Evolutionary conservation across 2,888 invertebrate genomes (phyloP), one percentile per base, ranked within the genome.

Genomic region (Cataglyphis livida): DNA sequence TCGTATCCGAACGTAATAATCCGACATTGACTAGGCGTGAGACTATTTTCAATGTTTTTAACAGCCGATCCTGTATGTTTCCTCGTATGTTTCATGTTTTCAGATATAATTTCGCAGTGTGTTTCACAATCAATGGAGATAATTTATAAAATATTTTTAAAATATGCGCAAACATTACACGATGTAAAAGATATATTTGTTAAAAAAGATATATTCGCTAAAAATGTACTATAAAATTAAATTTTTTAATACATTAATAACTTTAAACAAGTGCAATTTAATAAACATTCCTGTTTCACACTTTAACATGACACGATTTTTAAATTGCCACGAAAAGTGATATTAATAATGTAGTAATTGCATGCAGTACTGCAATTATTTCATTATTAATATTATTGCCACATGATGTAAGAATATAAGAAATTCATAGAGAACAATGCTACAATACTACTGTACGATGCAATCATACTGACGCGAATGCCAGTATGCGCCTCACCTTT

Each of bases 1-100:
- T 87, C 74, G 68, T 85, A 85, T 84, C 75, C 84, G 35, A 85
- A 86, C 86, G 84, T 88, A 88, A 88, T 90, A 85, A 89, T 89
- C 84, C 75, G 81, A 84, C 65, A 82, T 88, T 83, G 85, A 89
- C 85, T 88, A 88, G 85, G 64, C 85, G 82, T 83, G 85, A 84
- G 85, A 83, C 76, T 59, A 84, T 79, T 84, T 32, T 70, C 73
- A 73, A 70, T 48, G 51, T 48, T 76, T 64, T 79, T 76, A 65
- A 68, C 70, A 68, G 57, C 65, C 44, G 62, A 32, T 44, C 15
- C 28, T 57, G 38, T 21, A 21, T 21, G 21, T 21, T 21, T 21
- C 21, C 21, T 64, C 57, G 18, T 57, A 38, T 9, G 12, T 81
- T 85, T 84, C 82, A 79, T 81, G 62, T 79, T 51, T 57, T 15